Conservation (phyloP, 2,797 vertebrate species). For the Ctenochaetus hawaiiensis region DNA sequence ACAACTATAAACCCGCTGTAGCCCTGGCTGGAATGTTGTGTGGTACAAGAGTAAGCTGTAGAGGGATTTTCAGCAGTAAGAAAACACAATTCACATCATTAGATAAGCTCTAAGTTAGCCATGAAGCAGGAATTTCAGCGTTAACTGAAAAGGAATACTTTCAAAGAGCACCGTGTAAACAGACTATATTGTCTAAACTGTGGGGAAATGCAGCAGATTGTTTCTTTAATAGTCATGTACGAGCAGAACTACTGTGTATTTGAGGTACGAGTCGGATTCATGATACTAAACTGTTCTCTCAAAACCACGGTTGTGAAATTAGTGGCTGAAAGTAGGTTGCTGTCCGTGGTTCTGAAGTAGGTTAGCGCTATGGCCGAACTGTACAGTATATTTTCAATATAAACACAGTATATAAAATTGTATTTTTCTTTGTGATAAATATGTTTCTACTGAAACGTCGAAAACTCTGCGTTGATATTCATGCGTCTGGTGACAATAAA, state of each 20-base stretch:
- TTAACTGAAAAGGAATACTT: neutral
- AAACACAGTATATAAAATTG: accelerated
- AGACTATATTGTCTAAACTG: neutral
- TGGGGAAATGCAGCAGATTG: neutral
- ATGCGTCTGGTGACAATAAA: neutral
- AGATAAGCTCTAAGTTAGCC: neutral
- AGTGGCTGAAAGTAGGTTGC: slow-evolving; percentile 34
- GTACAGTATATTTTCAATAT: accelerated
- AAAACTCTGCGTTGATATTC: neutral
- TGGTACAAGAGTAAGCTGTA: neutral
- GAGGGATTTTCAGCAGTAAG: slow-evolving; percentile 26
- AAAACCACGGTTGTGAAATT: neutral
- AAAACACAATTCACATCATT: neutral
- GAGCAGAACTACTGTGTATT: neutral
- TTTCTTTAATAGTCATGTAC: neutral
- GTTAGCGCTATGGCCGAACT: neutral
- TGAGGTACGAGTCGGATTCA: neutral
- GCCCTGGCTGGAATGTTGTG: neutral
- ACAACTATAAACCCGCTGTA: neutral
- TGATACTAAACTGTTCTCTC: neutral
- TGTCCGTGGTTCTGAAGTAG: slow-evolving; percentile 85
- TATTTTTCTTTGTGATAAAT: accelerated
- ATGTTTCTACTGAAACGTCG: neutral
- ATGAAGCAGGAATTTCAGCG: neutral
- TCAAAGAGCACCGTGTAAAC: neutral